phyloP scores from a whole-genome alignment of 2,888 invertebrate genomes.

The Hylaea fasciaria region DNA sequence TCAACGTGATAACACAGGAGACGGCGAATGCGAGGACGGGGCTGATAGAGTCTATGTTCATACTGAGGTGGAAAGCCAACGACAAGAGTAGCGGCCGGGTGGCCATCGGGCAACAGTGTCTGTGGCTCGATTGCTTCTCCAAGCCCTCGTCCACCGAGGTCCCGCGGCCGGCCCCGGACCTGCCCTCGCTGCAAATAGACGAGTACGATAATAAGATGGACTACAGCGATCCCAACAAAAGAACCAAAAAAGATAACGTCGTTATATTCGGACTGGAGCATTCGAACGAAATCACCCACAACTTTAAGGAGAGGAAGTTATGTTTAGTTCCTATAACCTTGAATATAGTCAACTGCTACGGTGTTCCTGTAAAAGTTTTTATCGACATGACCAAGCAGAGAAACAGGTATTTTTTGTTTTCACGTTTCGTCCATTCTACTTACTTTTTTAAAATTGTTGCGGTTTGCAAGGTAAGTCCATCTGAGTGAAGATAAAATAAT shows the following conservation, averaged over 20 bases:
- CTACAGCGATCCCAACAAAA: conserved; percentile 55
- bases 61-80: conserved; percentile 83
- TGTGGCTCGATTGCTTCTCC: conserved; percentile 86
- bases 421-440: background rate
- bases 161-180: conserved; percentile 51
- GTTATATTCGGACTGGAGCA: conserved; percentile 86
- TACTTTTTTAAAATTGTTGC: background rate
- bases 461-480: too few species aligned
- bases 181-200: conserved; percentile 70
- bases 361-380: conserved; percentile 84
- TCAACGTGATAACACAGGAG: conserved; percentile 41
- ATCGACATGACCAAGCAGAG: conserved; percentile 85
- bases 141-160: conserved; percentile 78
- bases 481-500: too few species aligned
- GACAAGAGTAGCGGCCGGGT: conserved; percentile 83
- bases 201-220: conserved; percentile 61
- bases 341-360: conserved; percentile 87
- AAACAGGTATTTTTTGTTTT: conserved; percentile 77
- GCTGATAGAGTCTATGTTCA: conserved; percentile 75
- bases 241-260: conserved; percentile 75
- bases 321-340: conserved; percentile 89
- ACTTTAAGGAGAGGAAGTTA: conserved; percentile 85
- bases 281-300: conserved; percentile 84
- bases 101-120: conserved; percentile 88
- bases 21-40: conserved; percentile 49